Base-by-base conservation (phyloP, 2,113 vertebrate species). In the Echinops telfairi region DNA sequence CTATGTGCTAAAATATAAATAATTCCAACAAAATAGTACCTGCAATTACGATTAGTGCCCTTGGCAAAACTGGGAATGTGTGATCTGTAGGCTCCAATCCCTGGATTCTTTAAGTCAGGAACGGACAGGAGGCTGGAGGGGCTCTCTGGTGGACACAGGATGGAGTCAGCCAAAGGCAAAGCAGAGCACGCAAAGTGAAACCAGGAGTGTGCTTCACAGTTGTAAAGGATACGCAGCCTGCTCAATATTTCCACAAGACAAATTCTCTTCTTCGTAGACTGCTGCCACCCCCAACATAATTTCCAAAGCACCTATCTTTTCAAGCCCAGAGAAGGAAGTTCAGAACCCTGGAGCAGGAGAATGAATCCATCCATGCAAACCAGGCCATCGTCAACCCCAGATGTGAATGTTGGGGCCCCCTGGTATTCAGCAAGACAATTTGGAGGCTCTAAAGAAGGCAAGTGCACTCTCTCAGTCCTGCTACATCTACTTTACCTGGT, bases 231-330 rank as follows among this genome's bases (percentile, higher is more conserved):
- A 2, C 19, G 17, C 20, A 33, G 23, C 11, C 15, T 80, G 19
- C 2, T 36, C 20, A 78, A 23, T 33, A 27, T 23, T 85, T 68
- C 82, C 57, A 77, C 10, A 23, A 38, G 64, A 66, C 77, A 87
- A 58, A 83, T 75, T 91, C 80, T 86, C 22, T 40, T 78, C 47
- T 80, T 91, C 16, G 16, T 58, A 31, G 23, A 40, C 27, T 83
- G 83, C 75, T 66, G 40, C 79, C 57, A 25, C 15, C 25, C 23
- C 17, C 88, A 57, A 83, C 58, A 38, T 60, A 2, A 85, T 85
- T 92, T 83, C 62, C 43, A 76, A 87, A 81, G 14, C 47, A 70
- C 17, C 29, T 57, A 33, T 57, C 58, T 93, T 96, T 71, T 53
- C 19, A 58, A 86, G 23, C 4, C 6, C 92, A 38, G 17, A 75